Base-by-base conservation (phyloP, 2,113 vertebrate species). In the Misgurnus anguillicaudatus region DNA sequence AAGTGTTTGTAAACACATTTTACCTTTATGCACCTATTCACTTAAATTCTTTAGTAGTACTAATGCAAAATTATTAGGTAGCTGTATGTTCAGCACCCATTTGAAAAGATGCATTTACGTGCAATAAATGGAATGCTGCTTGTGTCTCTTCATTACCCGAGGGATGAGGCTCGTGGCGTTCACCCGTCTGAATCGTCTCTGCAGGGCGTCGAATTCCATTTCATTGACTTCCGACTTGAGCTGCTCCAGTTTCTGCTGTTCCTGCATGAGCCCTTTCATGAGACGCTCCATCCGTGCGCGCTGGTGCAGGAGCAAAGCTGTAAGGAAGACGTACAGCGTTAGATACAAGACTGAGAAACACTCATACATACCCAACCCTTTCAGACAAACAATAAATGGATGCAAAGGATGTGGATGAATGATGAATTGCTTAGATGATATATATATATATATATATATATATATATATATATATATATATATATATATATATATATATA, bases 231-330 rank as follows among this genome's bases (percentile, higher is more conserved):
- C 96, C 0, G 93, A 85, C 88, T 99, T 99, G 85, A 99, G 87
- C 14, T 92, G 93, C 79, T 99, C 97, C 6, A 99, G 93, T 82
- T 97, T 97, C 85, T 98, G 95, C 80, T 91, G 94, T 89, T 98
- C 96, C 85, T 94, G 82, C 87, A 92, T 92, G 86, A 99, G 90
- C 21, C 97, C 96, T 90, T 99, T 99, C 89, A 94, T 86, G 87
- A 99, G 91, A 79, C 98, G 95, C 92, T 99, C 97, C 98, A 98
- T 99, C 89, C 97, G 94, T 82, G 97, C 97, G 80, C 96, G 93
- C 70, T 99, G 98, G 91, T 99, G 98, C 85, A 99, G 94, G 87
- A 99, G 90, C 87, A 99, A 95, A 84, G 97, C 97, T 99, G 87
- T 21, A 75, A 67, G 64, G 5, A 57, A 69, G 9, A 75, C 42